A percentile compares a stretch with the other conserved stretches of the same genome.
These are phyloP conservation scores for Meteorus cinctellus DNA, from an alignment of 2,888 invertebrate species.

Conservation along the genomic window DNA sequence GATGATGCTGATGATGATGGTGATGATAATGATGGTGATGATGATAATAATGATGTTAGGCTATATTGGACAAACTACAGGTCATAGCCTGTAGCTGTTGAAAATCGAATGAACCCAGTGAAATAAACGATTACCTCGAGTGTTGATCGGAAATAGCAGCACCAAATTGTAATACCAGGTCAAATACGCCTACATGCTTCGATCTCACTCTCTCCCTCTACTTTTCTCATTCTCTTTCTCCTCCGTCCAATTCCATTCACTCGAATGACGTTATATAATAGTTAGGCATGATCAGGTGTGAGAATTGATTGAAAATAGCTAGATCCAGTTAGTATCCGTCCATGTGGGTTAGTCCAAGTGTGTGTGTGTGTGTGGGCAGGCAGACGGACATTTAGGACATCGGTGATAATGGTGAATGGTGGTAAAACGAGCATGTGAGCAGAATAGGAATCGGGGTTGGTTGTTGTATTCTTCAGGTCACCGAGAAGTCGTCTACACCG, in stretches of 20 bases:
- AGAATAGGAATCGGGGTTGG: constrained; percentile 15
- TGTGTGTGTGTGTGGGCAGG: constrained; percentile 16
- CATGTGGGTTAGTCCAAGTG: constrained; percentile 33
- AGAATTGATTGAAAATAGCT: not conserved
- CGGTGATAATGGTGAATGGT: constrained; percentile 46
- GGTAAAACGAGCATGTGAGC: constrained; percentile 27
- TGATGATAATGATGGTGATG: not conserved
- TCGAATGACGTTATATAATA: constrained; percentile 10
- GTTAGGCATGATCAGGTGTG: constrained; percentile 3
- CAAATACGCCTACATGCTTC: not conserved
- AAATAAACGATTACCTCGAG: constrained; percentile 51
- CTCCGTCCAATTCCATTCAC: not conserved
- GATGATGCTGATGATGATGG: not conserved
- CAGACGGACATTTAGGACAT: constrained; percentile 43
- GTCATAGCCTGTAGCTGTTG: not conserved
- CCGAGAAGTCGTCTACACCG: constrained; percentile 56
- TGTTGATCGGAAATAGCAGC: constrained; percentile 48
- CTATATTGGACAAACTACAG: not conserved
- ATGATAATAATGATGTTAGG: not conserved
- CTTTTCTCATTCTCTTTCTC: constrained; percentile 9
- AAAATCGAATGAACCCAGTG: constrained; percentile 50
- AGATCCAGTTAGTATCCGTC: not conserved
- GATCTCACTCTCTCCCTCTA: not conserved
- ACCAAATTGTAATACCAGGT: constrained; percentile 1
- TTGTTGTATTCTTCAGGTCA: constrained; percentile 60